phyloP scores from a whole-genome alignment of 2,888 invertebrate species.

The Poecilus cupreus region DNA sequence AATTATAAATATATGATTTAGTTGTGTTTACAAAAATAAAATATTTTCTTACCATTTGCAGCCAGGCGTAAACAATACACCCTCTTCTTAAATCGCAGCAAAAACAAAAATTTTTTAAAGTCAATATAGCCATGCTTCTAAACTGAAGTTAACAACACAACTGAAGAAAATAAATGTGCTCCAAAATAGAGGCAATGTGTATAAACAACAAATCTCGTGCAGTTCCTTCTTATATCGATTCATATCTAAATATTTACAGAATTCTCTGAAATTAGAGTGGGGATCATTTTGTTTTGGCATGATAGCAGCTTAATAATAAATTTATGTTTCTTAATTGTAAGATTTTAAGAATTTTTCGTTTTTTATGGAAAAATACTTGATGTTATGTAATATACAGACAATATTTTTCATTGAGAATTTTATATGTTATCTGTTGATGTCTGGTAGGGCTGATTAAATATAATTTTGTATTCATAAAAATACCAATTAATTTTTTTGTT shows the following conservation, averaged over 20 bases:
- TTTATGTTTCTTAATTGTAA: background rate
- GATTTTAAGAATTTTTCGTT: background rate
- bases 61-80: constrained; percentile 40
- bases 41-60: constrained; percentile 29
- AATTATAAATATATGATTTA: background rate
- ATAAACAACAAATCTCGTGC: background rate
- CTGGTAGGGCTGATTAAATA: too few species aligned
- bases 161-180: background rate
- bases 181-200: background rate
- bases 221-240: background rate
- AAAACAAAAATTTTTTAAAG: constrained; percentile 28
- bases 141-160: background rate
- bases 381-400: background rate
- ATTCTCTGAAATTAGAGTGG: constrained; percentile 13
- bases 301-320: background rate
- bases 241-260: constrained; percentile 2
- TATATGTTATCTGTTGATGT: too few species aligned
- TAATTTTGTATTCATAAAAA: too few species aligned
- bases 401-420: too few species aligned
- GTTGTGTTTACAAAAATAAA: background rate
- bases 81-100: constrained; percentile 40
- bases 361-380: background rate
- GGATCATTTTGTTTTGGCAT: constrained; percentile 21
- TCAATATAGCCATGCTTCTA: background rate
- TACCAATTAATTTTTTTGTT: too few species aligned